Evolutionary conservation across 2,888 invertebrate species (phyloP).

Genomic region (Ptilodon capucinus): DNA sequence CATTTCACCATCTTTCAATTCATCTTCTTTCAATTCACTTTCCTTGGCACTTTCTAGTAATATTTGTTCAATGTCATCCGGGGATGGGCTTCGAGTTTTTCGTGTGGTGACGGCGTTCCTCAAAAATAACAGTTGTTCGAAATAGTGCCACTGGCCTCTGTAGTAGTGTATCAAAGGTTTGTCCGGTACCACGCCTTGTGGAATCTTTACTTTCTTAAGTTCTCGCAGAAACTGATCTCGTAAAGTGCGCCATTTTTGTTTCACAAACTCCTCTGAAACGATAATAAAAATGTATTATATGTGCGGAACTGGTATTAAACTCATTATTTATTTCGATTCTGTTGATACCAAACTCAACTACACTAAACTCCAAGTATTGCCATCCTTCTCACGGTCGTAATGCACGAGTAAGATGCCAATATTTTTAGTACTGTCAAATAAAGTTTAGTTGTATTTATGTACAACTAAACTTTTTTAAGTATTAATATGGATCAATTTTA

Average conservation of each 20-base stretch:
- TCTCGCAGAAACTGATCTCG: conserved; percentile 36
- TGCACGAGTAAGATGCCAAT: no score
- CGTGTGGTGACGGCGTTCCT: conserved; percentile 9
- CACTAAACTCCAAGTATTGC: no score
- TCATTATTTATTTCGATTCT: no score
- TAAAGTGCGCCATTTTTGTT: conserved; percentile 39
- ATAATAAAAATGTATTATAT: background rate
- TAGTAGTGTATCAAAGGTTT: conserved; percentile 27
- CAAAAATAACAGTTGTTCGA: conserved; percentile 31
- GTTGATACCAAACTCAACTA: no score
- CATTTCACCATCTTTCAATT: conserved; percentile 11
- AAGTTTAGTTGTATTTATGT: no score
- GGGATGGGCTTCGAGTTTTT: conserved; percentile 8
- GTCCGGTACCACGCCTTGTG: conserved; percentile 9
- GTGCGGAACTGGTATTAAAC: no score
- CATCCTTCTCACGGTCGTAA: no score
- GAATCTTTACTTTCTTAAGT: conserved; percentile 21
- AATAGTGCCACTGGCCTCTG: conserved; percentile 36
- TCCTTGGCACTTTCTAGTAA: no score
- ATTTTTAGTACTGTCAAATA: no score
- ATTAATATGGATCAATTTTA: no score
- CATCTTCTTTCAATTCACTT: conserved; percentile 14
- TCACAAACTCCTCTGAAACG: conserved; percentile 33
- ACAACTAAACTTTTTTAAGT: no score
- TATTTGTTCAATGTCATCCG: conserved; percentile 4